phyloP scores from a whole-genome alignment of 2,113 vertebrate species.

The Campylomormyrus numenius region DNA sequence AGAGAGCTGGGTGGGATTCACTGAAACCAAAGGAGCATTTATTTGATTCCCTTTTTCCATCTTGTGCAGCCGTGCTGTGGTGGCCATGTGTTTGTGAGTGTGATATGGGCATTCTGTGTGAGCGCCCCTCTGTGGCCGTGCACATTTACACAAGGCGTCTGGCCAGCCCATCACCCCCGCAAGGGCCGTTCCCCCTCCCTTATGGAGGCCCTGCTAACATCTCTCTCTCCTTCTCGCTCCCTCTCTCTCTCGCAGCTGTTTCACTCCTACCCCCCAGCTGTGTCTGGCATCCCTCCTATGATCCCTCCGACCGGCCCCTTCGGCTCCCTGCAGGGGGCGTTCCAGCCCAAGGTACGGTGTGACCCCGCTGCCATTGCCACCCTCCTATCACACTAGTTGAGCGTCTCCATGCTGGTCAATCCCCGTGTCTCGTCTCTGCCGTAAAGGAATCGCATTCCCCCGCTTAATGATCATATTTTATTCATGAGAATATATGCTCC shows the following conservation, averaged over 20 bases:
- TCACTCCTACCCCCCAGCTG: slow-evolving; percentile 89
- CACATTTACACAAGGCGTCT: not conserved
- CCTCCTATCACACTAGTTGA: not conserved
- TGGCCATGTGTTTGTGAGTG: not conserved
- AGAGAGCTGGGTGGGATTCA: not conserved
- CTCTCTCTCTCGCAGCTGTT: slow-evolving; percentile 74
- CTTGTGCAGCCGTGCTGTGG: not conserved
- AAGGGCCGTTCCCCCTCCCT: not conserved
- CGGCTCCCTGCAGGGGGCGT: slow-evolving; percentile 93
- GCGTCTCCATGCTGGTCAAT: not conserved
- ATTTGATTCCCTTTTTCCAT: not conserved
- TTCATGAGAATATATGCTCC: not conserved
- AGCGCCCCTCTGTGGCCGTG: not conserved
- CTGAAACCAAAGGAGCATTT: not conserved
- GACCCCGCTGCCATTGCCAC: not conserved
- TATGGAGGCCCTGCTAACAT: not conserved
- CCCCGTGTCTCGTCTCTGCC: not conserved
- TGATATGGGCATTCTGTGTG: not conserved
- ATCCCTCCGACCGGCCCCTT: slow-evolving; percentile 92
- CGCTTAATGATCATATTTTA: not conserved
- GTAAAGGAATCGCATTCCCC: not conserved
- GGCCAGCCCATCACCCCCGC: slow-evolving; percentile 11
- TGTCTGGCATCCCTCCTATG: slow-evolving; percentile 92
- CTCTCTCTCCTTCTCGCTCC: slow-evolving; percentile 17
- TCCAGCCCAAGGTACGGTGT: slow-evolving; percentile 88